Base-by-base conservation (phyloP, 1,140 invertebrate species). In the Subanguina moxae region DNA sequence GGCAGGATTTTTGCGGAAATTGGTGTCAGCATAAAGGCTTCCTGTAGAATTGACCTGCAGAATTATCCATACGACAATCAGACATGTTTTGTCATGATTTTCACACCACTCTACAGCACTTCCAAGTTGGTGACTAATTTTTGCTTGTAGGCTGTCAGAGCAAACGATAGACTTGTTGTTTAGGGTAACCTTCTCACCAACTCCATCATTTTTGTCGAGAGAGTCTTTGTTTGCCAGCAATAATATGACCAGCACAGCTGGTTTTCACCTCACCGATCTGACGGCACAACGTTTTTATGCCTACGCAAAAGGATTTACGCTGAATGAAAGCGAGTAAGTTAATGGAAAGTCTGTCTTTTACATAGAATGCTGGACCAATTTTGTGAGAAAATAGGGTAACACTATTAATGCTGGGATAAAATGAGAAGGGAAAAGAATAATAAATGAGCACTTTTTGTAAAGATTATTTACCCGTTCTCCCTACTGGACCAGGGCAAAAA, bases 141-240 rank as follows among this genome's bases (percentile, higher is more conserved):
- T 61, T 61, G 21, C 1, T 61, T 61, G 1, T 7, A 8, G 1
- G n/a, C 19, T 32, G 38, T 3, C 17, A 32, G n/a, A 61, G 17
- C 21, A 13, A 28, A 5, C 8, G 19, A 32, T 30, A 25, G 38
- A 7, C 27, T 32, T 30, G 5, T 32, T 21, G 28, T 25, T 32
- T 32, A 61, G 58, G 28, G 38, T 61, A 3, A 43, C 38, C 8
- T 61, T 61, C 28, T 19, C 58, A 19, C 28, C 27, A 7, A 43
- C 3, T 61, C 27, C 58, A 32, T 21, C 58, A 61, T 61, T 61
- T 30, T 19, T 61, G n/a, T 19, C 58, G 8, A 30, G 58, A 21
- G 58, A 61, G n/a, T 21, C 58, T 32, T 61, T 61, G n/a, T 61
- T 61, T 61, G 28, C 19, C n/a, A 43, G 28, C n/a, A 30, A n/a